phyloP scores from a whole-genome alignment of 2,113 vertebrate species.

The Pyxicephalus adspersus region DNA sequence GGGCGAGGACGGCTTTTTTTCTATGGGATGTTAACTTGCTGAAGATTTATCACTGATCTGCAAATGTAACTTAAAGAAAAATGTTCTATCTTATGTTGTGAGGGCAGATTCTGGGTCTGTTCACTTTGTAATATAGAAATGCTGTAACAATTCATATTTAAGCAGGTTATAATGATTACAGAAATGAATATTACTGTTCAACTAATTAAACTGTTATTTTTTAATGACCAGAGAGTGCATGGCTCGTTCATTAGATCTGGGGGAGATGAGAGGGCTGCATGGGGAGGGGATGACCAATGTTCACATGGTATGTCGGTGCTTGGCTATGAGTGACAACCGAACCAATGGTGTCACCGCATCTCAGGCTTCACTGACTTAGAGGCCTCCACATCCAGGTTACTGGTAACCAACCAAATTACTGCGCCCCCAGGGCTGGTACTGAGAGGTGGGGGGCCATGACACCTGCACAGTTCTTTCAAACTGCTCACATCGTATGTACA shows the following conservation, averaged over 20 bases:
- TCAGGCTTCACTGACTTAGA: too few relatives aligned
- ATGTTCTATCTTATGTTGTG: conserved; percentile 40
- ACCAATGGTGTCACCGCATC: too few relatives aligned
- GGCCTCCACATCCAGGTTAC: too few relatives aligned
- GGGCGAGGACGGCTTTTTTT: conserved; percentile 13
- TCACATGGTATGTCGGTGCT: too few relatives aligned
- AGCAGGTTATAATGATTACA: conserved; percentile 55
- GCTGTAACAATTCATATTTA: conserved; percentile 57
- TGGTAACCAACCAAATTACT: too few relatives aligned
- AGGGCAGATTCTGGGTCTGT: conserved; percentile 19
- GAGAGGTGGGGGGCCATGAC: too few relatives aligned
- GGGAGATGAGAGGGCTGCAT: too few relatives aligned
- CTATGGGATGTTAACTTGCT: conserved; percentile 42
- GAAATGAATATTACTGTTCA: conserved; percentile 57
- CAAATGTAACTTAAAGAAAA: conserved; percentile 48
- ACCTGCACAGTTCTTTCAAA: too few relatives aligned
- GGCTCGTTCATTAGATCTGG: background rate
- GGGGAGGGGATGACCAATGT: too few relatives aligned
- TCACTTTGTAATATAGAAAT: conserved; percentile 53
- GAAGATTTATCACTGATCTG: conserved; percentile 47
- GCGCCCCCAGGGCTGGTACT: too few relatives aligned
- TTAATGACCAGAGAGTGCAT: conserved; percentile 44
- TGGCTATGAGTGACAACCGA: too few relatives aligned
- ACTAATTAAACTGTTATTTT: conserved; percentile 56
- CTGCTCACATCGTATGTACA: too few relatives aligned